These are phyloP conservation scores for Dunckerocampus dactyliophorus DNA, from an alignment of 2,113 vertebrate genomes.

Conservation along the genomic window DNA sequence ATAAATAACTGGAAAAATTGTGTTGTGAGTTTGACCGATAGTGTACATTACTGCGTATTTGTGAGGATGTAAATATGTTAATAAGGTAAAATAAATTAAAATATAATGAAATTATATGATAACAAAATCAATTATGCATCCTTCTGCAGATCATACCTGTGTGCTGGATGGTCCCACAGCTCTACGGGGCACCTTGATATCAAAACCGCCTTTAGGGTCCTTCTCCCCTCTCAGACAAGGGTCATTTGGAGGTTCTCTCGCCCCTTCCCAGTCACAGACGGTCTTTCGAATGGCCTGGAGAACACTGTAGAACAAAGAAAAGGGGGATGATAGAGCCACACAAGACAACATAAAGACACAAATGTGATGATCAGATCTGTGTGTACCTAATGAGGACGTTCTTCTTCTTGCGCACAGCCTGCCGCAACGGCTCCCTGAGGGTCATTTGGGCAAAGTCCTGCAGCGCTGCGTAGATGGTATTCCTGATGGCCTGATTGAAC, in stretches of 20 bases:
- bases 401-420: constrained; percentile 98
- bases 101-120: no score
- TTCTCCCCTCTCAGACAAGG: constrained; percentile 96
- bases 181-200: constrained; percentile 96
- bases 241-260: constrained; percentile 93
- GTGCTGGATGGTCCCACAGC: constrained; percentile 98
- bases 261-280: constrained; percentile 97
- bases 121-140: not conserved
- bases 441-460: constrained; percentile 98
- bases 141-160: constrained; percentile 73
- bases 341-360: not conserved
- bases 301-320: constrained; percentile 71
- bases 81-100: no score
- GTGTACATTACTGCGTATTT: not conserved
- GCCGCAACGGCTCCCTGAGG: constrained; percentile 88
- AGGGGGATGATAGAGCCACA: not conserved
- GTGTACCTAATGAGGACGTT: constrained; percentile 93
- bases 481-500: constrained; percentile 98
- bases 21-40: no score
- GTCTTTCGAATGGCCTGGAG: constrained; percentile 98
- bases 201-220: constrained; percentile 97
- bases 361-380: not conserved
- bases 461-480: constrained; percentile 97
- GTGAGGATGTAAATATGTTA: not conserved
- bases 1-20: no score